phyloP scores from a whole-genome alignment of 2,113 vertebrate genomes.

The Plecturocebus donacophilus region DNA sequence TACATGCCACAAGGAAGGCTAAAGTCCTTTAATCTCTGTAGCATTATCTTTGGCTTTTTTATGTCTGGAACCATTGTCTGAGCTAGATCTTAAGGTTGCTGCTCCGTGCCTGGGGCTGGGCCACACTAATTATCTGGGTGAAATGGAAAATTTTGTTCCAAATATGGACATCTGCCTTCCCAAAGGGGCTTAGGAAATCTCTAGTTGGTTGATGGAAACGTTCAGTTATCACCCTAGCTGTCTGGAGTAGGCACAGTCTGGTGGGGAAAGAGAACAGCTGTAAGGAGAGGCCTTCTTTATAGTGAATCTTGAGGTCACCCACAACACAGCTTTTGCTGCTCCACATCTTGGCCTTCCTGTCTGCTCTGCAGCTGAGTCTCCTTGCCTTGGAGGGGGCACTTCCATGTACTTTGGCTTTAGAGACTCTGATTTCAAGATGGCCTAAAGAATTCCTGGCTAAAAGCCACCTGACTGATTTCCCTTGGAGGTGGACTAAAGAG shows the following conservation, averaged over 20 bases:
- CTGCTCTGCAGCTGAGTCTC: neutral
- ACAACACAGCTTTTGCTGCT: neutral
- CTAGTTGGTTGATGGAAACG: neutral
- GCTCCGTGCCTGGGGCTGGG: neutral
- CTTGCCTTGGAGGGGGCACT: neutral
- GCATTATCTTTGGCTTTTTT: neutral
- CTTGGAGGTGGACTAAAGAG: neutral
- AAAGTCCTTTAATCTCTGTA: neutral
- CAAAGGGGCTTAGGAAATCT: neutral
- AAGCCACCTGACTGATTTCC: neutral
- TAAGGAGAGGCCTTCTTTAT: neutral
- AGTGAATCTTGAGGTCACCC: neutral
- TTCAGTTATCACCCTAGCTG: neutral
- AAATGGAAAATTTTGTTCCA: neutral
- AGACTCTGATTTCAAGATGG: neutral
- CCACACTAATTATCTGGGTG: neutral
- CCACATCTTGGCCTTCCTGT: neutral
- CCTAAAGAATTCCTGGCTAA: neutral
- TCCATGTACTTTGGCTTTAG: neutral
- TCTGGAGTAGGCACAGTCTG: neutral
- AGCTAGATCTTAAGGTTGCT: neutral
- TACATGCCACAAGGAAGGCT: neutral
- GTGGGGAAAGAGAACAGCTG: neutral
- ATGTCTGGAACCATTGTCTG: neutral
- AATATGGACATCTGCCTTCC: neutral